These are phyloP conservation scores for Ips nitidus DNA, from an alignment of 1,140 invertebrate species.

Conservation along the genomic window DNA sequence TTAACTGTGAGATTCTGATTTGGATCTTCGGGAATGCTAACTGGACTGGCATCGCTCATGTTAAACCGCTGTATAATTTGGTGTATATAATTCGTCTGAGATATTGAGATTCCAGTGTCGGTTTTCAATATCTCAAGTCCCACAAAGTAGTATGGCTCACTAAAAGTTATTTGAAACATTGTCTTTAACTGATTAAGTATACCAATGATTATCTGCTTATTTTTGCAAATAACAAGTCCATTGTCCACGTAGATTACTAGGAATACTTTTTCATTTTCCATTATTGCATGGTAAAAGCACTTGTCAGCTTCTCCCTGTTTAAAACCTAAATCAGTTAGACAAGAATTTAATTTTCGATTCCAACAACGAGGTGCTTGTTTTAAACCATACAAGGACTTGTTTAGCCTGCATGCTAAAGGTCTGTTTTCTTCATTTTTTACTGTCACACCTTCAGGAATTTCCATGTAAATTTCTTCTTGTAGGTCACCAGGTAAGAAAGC, in stretches of 20 bases:
- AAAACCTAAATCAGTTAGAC: conserved; percentile 40
- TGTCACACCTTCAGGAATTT: conserved; percentile 46
- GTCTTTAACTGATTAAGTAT: conserved; percentile 6
- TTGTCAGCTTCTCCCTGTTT: conserved; percentile 38
- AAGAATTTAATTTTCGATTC: conserved; percentile 43
- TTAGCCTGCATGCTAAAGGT: conserved; percentile 37
- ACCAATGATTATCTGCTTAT: neutral
- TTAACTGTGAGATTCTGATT: neutral
- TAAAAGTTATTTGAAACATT: conserved; percentile 3
- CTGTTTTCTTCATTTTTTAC: conserved; percentile 10
- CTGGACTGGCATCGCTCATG: conserved; percentile 21
- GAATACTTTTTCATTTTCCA: neutral
- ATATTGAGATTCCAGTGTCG: conserved; percentile 9
- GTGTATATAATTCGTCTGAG: conserved; percentile 11
- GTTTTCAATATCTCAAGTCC: conserved; percentile 2
- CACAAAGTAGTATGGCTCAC: conserved; percentile 2
- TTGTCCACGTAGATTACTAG: conserved; percentile 17
- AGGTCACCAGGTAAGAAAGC: conserved; percentile 52
- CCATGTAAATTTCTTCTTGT: conserved; percentile 49
- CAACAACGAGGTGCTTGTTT: conserved; percentile 54
- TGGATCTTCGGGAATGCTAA: conserved; percentile 5
- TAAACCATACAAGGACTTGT: conserved; percentile 52
- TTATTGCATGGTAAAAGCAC: conserved; percentile 37
- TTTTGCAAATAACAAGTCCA: conserved; percentile 11
- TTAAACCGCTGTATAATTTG: conserved; percentile 18